Evolutionary conservation across 2,113 vertebrate species (phyloP), one percentile per base, ranked within the genome.

Genomic region (Gambusia holbrooki): DNA sequence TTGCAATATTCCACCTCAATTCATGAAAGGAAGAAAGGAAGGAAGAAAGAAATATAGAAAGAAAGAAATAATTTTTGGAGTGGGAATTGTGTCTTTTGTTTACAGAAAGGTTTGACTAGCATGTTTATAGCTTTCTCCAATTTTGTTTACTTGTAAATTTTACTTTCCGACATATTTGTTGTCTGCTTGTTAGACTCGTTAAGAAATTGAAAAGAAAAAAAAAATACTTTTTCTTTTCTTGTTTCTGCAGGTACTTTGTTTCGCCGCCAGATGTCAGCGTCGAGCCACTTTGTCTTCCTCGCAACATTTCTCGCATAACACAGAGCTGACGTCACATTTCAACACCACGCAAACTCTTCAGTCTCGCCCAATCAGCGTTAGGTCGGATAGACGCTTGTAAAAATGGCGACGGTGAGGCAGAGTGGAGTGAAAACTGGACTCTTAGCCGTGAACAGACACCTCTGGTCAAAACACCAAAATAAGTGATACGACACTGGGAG

Each of bases 321-420:
- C 71, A 60, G 62, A 3, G 19, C 29, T 88, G 86, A 93, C 92
- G 92, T 92, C 84, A 70, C 40, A 87, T 86, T 84, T 92, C 90
- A 91, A 93, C 93, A 90, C 37, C 27, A 88, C 79, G 77, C 85
- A 87, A 74, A 74, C 79, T 76, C 76, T 70, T 58, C 14, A 17
- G 51, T 62, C 12, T 58, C 37, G 54, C 69, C 93, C 88, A 93
- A 95, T 94, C 89, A 88, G 89, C 84, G 22, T 73, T 9, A 29
- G 89, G 83, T 71, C 64, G 32, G 58, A 48, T 48, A 69, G 81
- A 89, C 74, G 83, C 74, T 85, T 77, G 85, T 90, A 88, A 95
- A 95, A 85, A 95, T 95, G 95, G 94, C 94, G 93, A 89, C 93
- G 45, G 74, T 30, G 84, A 79, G 73, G 69, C 71, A 51, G 32